A percentile compares a stretch with the other conserved stretches of the same genome.
These are phyloP conservation scores for Zosterops hypoxanthus DNA, from an alignment of 2,113 vertebrate species.

Conservation along the genomic window DNA sequence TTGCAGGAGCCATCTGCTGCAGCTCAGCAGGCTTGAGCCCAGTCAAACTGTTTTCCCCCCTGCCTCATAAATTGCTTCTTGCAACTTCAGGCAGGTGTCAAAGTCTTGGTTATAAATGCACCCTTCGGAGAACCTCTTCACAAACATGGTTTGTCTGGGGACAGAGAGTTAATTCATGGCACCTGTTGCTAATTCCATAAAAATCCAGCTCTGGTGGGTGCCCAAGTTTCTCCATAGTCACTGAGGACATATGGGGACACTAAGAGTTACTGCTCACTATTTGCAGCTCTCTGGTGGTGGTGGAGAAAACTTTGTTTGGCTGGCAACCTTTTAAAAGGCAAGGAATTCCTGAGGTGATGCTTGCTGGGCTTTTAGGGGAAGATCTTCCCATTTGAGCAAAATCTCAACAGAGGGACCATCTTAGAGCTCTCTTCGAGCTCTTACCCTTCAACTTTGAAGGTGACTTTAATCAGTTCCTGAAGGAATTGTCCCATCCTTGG, in stretches of 20 bases:
- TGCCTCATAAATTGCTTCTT: not conserved
- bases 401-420: not conserved
- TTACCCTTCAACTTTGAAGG: not conserved
- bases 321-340: not conserved
- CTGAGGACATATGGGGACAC: not conserved
- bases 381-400: not conserved
- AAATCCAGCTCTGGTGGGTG: not conserved
- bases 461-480: not conserved
- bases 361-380: not conserved
- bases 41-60: not conserved
- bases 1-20: slow-evolving; percentile 64
- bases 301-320: not conserved
- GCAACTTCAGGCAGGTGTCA: not conserved
- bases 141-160: not conserved
- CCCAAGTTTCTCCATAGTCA: rapidly evolving
- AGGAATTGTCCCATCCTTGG: not conserved
- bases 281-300: not conserved
- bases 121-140: not conserved
- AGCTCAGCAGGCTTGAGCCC: slow-evolving; percentile 38
- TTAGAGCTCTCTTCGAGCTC: not conserved
- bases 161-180: not conserved
- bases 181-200: not conserved
- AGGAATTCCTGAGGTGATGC: not conserved
- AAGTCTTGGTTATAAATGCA: not conserved
- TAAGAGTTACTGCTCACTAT: not conserved